These are phyloP conservation scores for Acleris emargana DNA, from an alignment of 2,888 invertebrate genomes.

Conservation along the genomic window DNA sequence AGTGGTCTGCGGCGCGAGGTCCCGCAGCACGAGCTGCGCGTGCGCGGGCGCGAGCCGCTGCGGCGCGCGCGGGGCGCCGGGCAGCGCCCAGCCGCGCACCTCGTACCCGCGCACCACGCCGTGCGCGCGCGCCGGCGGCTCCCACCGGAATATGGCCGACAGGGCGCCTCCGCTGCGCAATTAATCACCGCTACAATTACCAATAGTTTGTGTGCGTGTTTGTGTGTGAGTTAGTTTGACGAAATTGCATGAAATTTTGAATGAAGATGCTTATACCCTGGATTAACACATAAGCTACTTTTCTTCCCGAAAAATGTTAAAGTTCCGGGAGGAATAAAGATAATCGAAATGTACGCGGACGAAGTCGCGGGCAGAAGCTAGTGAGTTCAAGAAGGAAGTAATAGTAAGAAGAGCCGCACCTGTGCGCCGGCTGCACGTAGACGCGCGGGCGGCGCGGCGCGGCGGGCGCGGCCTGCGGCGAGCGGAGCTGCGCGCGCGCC, in stretches of 20 bases:
- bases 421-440: slow-evolving; percentile 81
- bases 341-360: too few relatives aligned
- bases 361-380: too few relatives aligned
- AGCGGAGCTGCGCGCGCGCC: slow-evolving; percentile 85
- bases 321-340: too few relatives aligned
- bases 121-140: slow-evolving; percentile 88
- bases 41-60: slow-evolving; percentile 74
- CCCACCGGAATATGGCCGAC: slow-evolving; percentile 91
- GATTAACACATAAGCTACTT: too few relatives aligned
- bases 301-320: too few relatives aligned
- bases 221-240: too few relatives aligned
- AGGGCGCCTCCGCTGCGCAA: slow-evolving; percentile 63
- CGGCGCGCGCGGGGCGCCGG: slow-evolving; percentile 72
- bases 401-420: slow-evolving; percentile 46
- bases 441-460: slow-evolving; percentile 88
- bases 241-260: too few relatives aligned
- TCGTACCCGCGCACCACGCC: slow-evolving; percentile 90
- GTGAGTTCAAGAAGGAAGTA: too few relatives aligned
- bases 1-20: slow-evolving; percentile 84
- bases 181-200: too few relatives aligned
- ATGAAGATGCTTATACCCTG: too few relatives aligned
- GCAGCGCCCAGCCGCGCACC: slow-evolving; percentile 86
- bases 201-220: too few relatives aligned
- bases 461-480: slow-evolving; percentile 92
- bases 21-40: slow-evolving; percentile 83